phyloP scores from a whole-genome alignment of 2,113 vertebrate species.

The Strix uralensis region DNA sequence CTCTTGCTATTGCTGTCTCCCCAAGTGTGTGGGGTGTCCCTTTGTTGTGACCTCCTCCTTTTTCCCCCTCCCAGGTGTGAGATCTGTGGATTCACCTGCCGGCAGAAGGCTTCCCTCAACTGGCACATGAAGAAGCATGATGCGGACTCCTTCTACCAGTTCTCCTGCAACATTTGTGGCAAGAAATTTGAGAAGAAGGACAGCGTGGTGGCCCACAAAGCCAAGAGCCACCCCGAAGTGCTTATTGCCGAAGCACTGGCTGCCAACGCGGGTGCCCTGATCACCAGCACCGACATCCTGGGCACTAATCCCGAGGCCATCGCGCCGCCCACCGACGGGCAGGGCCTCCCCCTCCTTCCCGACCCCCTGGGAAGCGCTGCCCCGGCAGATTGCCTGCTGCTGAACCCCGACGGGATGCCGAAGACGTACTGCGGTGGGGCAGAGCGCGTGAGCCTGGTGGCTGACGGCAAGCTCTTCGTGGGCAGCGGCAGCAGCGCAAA shows the following conservation, averaged over 20 bases:
- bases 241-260: slow-evolving; percentile 96
- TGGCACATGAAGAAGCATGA: slow-evolving; percentile 99
- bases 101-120: slow-evolving; percentile 98
- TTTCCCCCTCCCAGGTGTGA: slow-evolving; percentile 81
- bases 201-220: slow-evolving; percentile 97
- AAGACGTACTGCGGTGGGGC: slow-evolving; percentile 73
- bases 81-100: slow-evolving; percentile 97
- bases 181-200: slow-evolving; percentile 99
- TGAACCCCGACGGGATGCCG: slow-evolving; percentile 70
- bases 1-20: background rate
- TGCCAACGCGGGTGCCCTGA: slow-evolving; percentile 92
- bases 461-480: slow-evolving; percentile 78
- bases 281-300: slow-evolving; percentile 88
- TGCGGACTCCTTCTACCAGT: slow-evolving; percentile 95
- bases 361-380: slow-evolving; percentile 73
- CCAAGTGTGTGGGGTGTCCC: rapidly evolving
- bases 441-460: slow-evolving; percentile 74
- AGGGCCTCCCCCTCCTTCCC: slow-evolving; percentile 76
- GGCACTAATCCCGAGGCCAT: slow-evolving; percentile 77
- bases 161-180: slow-evolving; percentile 96
- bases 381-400: slow-evolving; percentile 73
- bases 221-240: slow-evolving; percentile 96
- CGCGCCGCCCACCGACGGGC: slow-evolving; percentile 67
- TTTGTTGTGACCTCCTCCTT: background rate
- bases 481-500: slow-evolving; percentile 64